Conservation (phyloP, 2,113 vertebrate species). For the Irena cyanogastra region DNA sequence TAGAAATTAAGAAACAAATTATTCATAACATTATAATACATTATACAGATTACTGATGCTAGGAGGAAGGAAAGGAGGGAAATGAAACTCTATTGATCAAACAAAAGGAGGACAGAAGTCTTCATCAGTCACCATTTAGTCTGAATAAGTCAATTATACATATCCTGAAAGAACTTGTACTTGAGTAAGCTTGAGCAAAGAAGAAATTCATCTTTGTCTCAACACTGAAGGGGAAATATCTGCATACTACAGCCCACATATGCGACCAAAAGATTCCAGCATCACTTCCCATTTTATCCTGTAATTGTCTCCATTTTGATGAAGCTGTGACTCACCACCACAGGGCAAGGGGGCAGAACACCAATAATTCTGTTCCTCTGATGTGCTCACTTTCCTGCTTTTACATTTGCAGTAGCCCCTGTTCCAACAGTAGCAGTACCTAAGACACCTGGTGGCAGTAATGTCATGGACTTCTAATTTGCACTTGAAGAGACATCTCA, state of each 20-base stretch:
- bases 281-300: not conserved
- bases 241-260: not conserved
- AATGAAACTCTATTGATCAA: not conserved
- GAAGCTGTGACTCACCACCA: not conserved
- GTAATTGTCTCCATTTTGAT: not conserved
- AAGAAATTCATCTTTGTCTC: not conserved
- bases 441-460: constrained; percentile 53
- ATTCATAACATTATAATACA: not conserved
- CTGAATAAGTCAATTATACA: not conserved
- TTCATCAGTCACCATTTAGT: not conserved
- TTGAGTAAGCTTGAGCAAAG: not conserved
- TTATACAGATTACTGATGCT: not conserved
- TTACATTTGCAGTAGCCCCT: not conserved
- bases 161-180: not conserved
- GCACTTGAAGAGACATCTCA: not conserved
- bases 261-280: not conserved
- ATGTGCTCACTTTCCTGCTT: not conserved
- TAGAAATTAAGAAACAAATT: not conserved
- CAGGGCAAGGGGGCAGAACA: not conserved
- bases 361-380: not conserved
- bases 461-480: not conserved
- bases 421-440: not conserved
- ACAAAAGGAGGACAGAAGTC: not conserved
- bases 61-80: not conserved
- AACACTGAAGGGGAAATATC: not conserved